Base-by-base conservation (phyloP, 2,113 vertebrate genomes). In the Aegithalos caudatus region DNA sequence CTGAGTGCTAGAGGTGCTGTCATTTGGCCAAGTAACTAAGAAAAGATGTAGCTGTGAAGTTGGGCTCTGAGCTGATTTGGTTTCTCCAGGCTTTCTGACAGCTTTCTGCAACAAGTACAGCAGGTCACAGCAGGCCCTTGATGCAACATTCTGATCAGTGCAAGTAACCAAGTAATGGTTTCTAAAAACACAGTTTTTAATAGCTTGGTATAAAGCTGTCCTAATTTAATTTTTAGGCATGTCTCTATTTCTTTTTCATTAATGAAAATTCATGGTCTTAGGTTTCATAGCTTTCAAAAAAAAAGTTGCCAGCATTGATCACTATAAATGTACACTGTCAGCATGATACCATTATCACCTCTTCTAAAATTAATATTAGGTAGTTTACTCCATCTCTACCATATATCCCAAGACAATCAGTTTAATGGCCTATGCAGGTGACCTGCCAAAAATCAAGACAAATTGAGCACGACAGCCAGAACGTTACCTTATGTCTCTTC, bases 311-410 rank as follows among this genome's bases (percentile, higher is more conserved):
- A 92, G 42, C 0, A 1, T 15, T 91, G 87, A 92, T 76, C 8
- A 5, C 81, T 85, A 82, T 45, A 95, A 96, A 91, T 73, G 70
- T 62, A 92, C 74, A 54, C 58, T 87, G 62, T 57, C 94, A 96
- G 81, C 70, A 76, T 44, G 86, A 79, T 27, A 85, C 38, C 66
- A 90, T 94, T 95, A 81, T 94, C 90, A 86, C 66, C 90, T 90
- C 70, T 62, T 80, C 78, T 90, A 82, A 94, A 89, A 96, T 91
- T 94, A 95, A 29, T 91, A 82, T 72, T 69, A 88, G 74, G 71
- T 77, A 90, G 81, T 88, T 94, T 95, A 92, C 71, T 87, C 54
- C 54, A 91, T 69, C 64, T 86, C 54, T 47, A 77, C 71, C 60
- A 73, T 60, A 71, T 40, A 94, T 81, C 47, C 79, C 45, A 70